A percentile compares a stretch with the other conserved stretches of the same genome.
Conservation (phyloP, 2,888 invertebrate species). For the Lithophane ornitopus region DNA sequence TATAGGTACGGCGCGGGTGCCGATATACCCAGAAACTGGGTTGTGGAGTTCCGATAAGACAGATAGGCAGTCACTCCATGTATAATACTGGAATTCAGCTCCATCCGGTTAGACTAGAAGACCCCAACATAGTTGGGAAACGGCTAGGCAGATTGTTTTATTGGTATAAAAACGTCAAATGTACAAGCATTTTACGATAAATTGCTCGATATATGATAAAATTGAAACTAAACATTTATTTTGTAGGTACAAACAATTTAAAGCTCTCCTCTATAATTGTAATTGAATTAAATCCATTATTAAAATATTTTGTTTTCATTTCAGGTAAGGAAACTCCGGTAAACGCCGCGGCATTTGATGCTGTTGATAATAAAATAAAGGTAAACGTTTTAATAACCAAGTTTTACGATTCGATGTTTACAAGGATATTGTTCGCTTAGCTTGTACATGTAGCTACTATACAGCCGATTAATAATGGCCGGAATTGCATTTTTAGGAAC, state of each 20-base stretch:
- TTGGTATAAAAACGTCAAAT: not conserved
- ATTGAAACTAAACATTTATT: not conserved
- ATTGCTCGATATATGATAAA: not conserved
- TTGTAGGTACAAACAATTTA: not conserved
- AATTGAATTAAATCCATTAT: conserved; percentile 16
- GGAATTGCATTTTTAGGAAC: no score
- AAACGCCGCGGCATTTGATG: conserved; percentile 34
- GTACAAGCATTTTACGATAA: not conserved
- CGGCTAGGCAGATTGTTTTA: not conserved
- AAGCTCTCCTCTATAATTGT: not conserved
- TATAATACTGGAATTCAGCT: no score
- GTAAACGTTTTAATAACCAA: conserved; percentile 60
- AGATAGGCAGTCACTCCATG: no score
- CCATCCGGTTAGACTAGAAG: no score
- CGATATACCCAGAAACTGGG: no score
- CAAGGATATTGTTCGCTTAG: conserved; percentile 27
- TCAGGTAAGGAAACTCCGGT: conserved; percentile 58
- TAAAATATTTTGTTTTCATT: conserved; percentile 50
- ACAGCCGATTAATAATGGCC: no score
- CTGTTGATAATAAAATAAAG: conserved; percentile 53
- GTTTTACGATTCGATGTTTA: conserved; percentile 49
- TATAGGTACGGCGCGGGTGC: no score
- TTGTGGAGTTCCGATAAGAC: no score
- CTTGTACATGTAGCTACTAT: not conserved
- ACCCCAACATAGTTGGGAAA: not conserved